Evolutionary conservation across 2,113 vertebrate species (phyloP), one percentile per base, ranked within the genome.

Genomic region (Sceloporus tristichus): DNA sequence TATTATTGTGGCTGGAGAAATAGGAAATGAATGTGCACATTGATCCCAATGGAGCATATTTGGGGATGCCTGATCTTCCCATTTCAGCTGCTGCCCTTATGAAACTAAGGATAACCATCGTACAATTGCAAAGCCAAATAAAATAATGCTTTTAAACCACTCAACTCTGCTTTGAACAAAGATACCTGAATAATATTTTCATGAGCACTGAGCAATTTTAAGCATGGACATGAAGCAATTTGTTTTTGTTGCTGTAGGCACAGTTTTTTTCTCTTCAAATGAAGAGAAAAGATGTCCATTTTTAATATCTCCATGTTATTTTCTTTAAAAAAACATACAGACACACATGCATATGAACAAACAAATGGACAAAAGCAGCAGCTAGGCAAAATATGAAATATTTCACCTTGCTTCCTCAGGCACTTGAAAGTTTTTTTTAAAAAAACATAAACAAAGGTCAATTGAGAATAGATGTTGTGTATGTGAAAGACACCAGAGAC

Each of bases 401-500:
- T 76, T 75, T 59, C 56, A 68, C 42, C 48, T 89, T 66, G 59
- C 59, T 82, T 77, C n/a, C 53, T 23, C 42, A 29, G 73, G 18
- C 84, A 77, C 42, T 86, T 56, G 19, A 76, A 54, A 81, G n/a
- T 68, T 59, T 59, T 14, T 59, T 59, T 70, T 9, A 70, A 70
- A 70, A 70, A 70, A 70, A 2, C 23, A 70, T 27, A 86, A 85
- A 75, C 56, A 70, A 66, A 42, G 86, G 42, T 73, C 59, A 54
- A 34, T 89, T 86, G 84, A 42, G 78, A 86, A 77, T n/a, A 85
- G n/a, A 85, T 16, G 7, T 89, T 54, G 54, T 89, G 42, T 66
- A 13, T 85, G 13, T 70, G 59, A 68, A 13, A 59, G 71, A 76
- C 38, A 42, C 8, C 42, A 62, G 80, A 86, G 74, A 82, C 48